Conservation (phyloP, 2,888 invertebrate species). For the Bellardia pandia region DNA sequence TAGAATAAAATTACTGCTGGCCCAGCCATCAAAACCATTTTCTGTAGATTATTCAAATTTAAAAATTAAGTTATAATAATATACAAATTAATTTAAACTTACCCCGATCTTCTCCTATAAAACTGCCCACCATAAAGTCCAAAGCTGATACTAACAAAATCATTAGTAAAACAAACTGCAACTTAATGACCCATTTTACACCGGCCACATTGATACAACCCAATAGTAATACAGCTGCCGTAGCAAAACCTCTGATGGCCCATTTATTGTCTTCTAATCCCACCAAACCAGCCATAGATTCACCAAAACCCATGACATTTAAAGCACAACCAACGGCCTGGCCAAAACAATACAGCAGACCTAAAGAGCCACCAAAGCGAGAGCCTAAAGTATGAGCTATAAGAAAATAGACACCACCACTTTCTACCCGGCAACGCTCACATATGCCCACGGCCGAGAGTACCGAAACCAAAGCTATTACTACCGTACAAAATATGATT, state of each 20-base stretch:
- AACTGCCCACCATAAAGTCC: conserved; percentile 97
- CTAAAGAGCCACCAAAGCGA: conserved; percentile 95
- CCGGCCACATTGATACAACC: conserved; percentile 97
- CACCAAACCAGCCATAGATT: conserved; percentile 95
- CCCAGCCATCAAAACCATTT: conserved; percentile 94
- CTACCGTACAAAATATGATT: conserved; percentile 93
- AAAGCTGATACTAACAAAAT: conserved; percentile 94
- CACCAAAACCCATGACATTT: conserved; percentile 97
- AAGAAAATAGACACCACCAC: conserved; percentile 98
- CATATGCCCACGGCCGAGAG: conserved; percentile 98
- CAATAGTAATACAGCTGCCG: conserved; percentile 93
- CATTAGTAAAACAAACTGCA: conserved; percentile 95
- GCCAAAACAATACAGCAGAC: conserved; percentile 97
- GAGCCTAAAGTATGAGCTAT: conserved; percentile 97
- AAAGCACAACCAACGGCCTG: conserved; percentile 98
- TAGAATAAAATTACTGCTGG: conserved; percentile 89
- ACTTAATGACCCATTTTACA: conserved; percentile 98
- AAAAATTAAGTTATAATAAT: conserved; percentile 54
- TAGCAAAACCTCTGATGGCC: conserved; percentile 94
- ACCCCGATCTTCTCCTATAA: conserved; percentile 91
- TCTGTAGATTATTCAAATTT: conserved; percentile 84
- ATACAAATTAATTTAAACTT: conserved; percentile 69
- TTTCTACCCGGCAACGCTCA: conserved; percentile 96
- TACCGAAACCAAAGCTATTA: conserved; percentile 95
- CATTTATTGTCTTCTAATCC: conserved; percentile 89